These are phyloP conservation scores for Drosophila chauvacae DNA, from an alignment of 1,140 invertebrate species.

Conservation along the genomic window DNA sequence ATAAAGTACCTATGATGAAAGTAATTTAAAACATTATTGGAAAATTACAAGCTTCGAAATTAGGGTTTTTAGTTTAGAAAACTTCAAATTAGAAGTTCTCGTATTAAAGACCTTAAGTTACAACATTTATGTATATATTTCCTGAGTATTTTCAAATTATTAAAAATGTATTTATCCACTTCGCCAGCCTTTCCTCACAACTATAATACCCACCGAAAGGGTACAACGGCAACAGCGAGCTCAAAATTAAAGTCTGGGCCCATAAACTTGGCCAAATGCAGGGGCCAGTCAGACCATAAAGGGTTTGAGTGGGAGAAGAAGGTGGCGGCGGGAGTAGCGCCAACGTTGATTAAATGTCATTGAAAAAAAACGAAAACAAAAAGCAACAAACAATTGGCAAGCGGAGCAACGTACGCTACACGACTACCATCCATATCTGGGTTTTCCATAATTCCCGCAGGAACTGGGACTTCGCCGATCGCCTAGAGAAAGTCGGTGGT, in stretches of 20 bases:
- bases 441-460: conserved; percentile 1
- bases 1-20: too few relatives aligned
- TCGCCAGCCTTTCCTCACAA: neutral
- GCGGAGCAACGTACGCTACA: conserved; percentile 6
- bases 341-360: conserved; percentile 58
- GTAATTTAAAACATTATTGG: too few relatives aligned
- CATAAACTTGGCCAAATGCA: conserved; percentile 53
- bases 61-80: too few relatives aligned
- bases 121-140: too few relatives aligned
- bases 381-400: conserved; percentile 27
- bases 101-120: neutral
- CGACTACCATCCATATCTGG: conserved; percentile 22
- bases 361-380: neutral
- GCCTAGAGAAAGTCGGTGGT: conserved; percentile 15
- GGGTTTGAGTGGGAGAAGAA: conserved; percentile 4
- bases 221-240: conserved; percentile 1
- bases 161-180: too few relatives aligned
- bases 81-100: neutral
- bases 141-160: too few relatives aligned
- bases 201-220: neutral
- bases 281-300: conserved; percentile 34
- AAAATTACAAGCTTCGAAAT: too few relatives aligned
- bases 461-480: neutral
- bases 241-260: conserved; percentile 35
- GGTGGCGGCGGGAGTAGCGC: conserved; percentile 15